These are phyloP conservation scores for Cryptus viduatorius DNA, from an alignment of 2,888 invertebrate species.

Conservation along the genomic window DNA sequence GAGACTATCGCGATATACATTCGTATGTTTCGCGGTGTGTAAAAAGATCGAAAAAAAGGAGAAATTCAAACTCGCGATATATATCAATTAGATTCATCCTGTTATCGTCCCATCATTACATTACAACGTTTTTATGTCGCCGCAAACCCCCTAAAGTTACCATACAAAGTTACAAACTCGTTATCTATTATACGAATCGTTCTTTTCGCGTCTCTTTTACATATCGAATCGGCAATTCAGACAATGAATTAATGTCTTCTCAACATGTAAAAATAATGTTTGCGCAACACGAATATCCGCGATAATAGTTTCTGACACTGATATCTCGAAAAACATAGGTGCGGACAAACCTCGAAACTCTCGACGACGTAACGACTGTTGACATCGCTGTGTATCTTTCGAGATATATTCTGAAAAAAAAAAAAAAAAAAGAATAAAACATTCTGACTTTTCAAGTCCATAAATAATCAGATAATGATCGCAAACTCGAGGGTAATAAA, in stretches of 20 bases:
- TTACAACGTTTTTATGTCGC: conserved; percentile 8
- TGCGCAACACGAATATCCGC: conserved; percentile 16
- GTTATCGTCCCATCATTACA: not conserved
- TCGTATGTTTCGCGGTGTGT: not conserved
- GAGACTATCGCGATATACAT: not conserved
- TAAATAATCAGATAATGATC: conserved; percentile 36
- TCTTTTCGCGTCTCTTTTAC: not conserved
- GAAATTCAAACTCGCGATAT: too few species aligned
- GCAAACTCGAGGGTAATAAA: not conserved
- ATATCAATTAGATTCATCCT: not conserved
- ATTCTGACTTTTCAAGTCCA: conserved; percentile 4
- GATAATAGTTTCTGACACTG: conserved; percentile 2
- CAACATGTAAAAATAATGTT: not conserved
- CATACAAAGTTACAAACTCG: not conserved
- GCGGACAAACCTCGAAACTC: not conserved
- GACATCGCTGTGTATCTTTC: not conserved
- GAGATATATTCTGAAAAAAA: not conserved
- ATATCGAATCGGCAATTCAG: not conserved
- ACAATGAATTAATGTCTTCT: conserved; percentile 3
- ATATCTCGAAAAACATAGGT: not conserved
- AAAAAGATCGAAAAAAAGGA: too few species aligned
- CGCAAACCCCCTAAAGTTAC: not conserved
- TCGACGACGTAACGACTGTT: conserved; percentile 14
- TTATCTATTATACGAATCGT: not conserved
- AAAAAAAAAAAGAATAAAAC: not conserved